phyloP scores from a whole-genome alignment of 2,888 invertebrate species.

The Philopedon plagiatum region DNA sequence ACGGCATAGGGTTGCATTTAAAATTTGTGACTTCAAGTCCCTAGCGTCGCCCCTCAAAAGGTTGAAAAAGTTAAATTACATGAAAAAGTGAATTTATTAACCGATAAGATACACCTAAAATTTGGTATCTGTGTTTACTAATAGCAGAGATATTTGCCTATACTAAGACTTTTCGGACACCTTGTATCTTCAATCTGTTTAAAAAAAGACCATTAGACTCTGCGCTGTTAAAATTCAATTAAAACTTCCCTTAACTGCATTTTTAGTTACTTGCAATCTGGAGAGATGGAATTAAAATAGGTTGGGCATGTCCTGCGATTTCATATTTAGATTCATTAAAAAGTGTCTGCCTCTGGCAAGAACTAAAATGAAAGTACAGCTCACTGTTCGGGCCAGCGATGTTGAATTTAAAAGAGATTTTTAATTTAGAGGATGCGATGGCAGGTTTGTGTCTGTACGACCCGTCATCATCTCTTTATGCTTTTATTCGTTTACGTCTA shows the following conservation, averaged over 20 bases:
- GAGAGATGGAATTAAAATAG: not conserved
- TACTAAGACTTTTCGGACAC: too few species aligned
- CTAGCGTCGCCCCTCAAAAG: too few species aligned
- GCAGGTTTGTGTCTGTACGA: too few species aligned
- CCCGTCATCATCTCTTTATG: too few species aligned
- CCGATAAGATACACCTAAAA: too few species aligned
- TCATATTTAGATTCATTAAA: slow-evolving; percentile 32
- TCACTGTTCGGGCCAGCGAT: not conserved
- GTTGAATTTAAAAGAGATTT: slow-evolving; percentile 4
- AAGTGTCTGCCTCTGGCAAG: slow-evolving; percentile 23
- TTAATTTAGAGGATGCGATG: not conserved
- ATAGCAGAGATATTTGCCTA: too few species aligned
- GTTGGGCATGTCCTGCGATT: not conserved
- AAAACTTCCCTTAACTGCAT: not conserved
- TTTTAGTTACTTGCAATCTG: not conserved
- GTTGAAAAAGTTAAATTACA: too few species aligned
- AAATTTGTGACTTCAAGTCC: too few species aligned
- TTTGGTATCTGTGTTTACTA: too few species aligned
- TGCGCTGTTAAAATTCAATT: not conserved
- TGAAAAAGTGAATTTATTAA: too few species aligned
- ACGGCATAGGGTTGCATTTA: too few species aligned
- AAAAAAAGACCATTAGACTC: not conserved
- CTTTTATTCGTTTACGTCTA: too few species aligned
- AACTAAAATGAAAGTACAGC: slow-evolving; percentile 14
- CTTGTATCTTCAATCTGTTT: not conserved